Conservation (phyloP, 2,797 vertebrate genomes). For the Pogonophryne albipinna region DNA sequence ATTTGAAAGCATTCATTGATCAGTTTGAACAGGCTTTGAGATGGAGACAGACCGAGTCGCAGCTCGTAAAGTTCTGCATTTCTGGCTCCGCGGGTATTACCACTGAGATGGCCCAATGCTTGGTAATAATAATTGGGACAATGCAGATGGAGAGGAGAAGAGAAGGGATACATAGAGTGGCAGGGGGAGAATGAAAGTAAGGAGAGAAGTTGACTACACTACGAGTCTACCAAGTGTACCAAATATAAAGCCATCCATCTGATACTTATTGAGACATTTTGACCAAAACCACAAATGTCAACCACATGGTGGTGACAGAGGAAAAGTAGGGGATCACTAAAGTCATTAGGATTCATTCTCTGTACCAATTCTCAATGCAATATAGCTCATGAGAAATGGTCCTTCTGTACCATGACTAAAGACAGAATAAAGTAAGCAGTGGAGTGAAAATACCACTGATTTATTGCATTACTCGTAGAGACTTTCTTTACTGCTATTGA, state of each 20-base stretch:
- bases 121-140: constrained; percentile 55
- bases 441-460: constrained; percentile 7
- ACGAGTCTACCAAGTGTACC: constrained; percentile 3
- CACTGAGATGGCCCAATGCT: constrained; percentile 43
- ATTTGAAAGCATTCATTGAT: constrained; percentile 58
- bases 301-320: constrained; percentile 11
- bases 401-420: not conserved
- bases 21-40: constrained; percentile 40
- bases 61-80: constrained; percentile 68
- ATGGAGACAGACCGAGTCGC: constrained; percentile 61
- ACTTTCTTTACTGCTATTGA: not conserved
- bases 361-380: not conserved
- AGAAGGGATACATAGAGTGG: not conserved
- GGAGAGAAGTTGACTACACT: not conserved
- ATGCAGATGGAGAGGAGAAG: constrained; percentile 24
- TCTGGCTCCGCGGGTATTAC: constrained; percentile 58
- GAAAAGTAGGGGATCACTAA: not conserved
- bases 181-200: constrained; percentile 6
- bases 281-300: constrained; percentile 12
- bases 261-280: not conserved
- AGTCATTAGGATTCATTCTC: not conserved
- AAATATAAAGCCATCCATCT: not conserved
- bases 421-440: not conserved
- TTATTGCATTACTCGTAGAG: not conserved
- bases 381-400: not conserved